Evolutionary conservation across 2,888 invertebrate genomes (phyloP).

Genomic region (Spisula solida): DNA sequence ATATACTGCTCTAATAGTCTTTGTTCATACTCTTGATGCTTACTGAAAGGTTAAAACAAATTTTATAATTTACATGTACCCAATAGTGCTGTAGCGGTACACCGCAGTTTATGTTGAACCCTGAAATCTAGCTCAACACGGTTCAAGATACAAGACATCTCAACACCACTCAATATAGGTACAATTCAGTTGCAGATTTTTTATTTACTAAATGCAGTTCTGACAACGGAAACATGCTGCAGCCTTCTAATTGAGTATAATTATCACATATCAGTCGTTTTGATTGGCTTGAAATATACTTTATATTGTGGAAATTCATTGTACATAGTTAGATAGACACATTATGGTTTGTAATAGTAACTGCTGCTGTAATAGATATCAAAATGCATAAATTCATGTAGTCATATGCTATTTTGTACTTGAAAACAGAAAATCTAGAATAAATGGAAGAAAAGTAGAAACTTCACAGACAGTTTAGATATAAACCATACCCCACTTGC

Average conservation of each 20-base stretch:
- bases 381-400: too few relatives aligned
- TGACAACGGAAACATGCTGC: too few relatives aligned
- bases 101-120: not conserved
- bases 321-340: too few relatives aligned
- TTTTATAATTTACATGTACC: not conserved
- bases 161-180: not conserved
- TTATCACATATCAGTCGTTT: too few relatives aligned
- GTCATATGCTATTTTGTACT: too few relatives aligned
- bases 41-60: slow-evolving; percentile 78
- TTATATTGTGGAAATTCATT: too few relatives aligned
- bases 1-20: slow-evolving; percentile 85
- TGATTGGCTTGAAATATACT: too few relatives aligned
- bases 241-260: not conserved
- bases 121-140: not conserved
- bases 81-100: not conserved
- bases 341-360: too few relatives aligned
- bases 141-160: not conserved
- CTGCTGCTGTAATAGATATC: too few relatives aligned
- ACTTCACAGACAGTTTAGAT: too few relatives aligned
- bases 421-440: too few relatives aligned
- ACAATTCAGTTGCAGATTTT: not conserved
- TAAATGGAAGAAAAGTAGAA: too few relatives aligned
- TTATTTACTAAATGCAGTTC: not conserved
- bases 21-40: slow-evolving; percentile 88
- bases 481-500: slow-evolving; percentile 93